A percentile compares a stretch with the other conserved stretches of the same genome.
Conservation (phyloP, 1,140 invertebrate species). For the Eupeodes corollae region DNA sequence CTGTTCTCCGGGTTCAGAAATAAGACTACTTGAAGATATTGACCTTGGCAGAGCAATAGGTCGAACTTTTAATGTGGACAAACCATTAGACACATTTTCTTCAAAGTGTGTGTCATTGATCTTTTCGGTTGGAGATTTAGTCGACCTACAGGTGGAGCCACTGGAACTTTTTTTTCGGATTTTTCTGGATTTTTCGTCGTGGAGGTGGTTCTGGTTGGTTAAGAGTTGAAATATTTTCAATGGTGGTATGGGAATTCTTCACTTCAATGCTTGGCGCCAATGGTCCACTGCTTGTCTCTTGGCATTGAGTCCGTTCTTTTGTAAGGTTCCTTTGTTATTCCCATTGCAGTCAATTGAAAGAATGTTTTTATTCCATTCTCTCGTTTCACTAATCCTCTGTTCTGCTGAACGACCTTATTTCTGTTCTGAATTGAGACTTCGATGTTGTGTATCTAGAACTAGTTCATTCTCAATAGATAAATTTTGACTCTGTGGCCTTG, state of each 20-base stretch:
- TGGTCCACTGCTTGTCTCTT: too few species aligned
- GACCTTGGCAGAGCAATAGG: too few species aligned
- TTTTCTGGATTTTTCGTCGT: conserved; percentile 20
- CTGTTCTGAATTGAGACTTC: too few species aligned
- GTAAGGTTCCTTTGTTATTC: neutral
- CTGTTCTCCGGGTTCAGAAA: neutral
- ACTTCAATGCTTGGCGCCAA: too few species aligned
- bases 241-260: too few species aligned
- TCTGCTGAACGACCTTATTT: too few species aligned
- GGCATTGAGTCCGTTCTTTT: too few species aligned
- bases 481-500: conserved; percentile 29
- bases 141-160: conserved; percentile 15
- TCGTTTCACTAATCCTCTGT: too few species aligned
- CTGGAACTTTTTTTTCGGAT: conserved; percentile 30
- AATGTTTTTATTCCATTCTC: too few species aligned
- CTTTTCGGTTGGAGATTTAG: neutral
- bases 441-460: neutral
- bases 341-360: conserved; percentile 14
- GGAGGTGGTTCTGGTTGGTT: conserved; percentile 25
- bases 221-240: conserved; percentile 5
- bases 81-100: too few species aligned
- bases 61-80: too few species aligned
- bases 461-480: conserved; percentile 3
- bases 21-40: too few species aligned
- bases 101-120: neutral